Conservation (phyloP, 2,113 vertebrate species). For the Haemorhous mexicanus region DNA sequence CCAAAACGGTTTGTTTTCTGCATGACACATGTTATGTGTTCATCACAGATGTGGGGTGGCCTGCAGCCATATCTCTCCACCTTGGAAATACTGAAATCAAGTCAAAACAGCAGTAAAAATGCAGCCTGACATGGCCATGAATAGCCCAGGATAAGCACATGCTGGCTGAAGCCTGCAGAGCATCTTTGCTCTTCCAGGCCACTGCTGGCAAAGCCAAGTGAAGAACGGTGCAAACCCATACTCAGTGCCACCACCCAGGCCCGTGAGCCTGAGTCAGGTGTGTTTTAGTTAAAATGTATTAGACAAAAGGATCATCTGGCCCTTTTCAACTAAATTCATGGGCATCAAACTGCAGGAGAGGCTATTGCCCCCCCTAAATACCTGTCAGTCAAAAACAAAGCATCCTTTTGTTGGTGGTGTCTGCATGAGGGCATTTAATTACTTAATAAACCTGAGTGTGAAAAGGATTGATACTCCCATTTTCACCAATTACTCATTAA, state of each 20-base stretch:
- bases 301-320: neutral
- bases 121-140: neutral
- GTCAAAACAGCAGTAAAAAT: neutral
- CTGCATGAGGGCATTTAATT: neutral
- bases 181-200: neutral
- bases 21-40: neutral
- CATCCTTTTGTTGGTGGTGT: neutral
- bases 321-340: neutral
- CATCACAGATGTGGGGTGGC: rapidly evolving
- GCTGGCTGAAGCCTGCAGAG: neutral
- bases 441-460: neutral
- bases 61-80: neutral
- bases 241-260: neutral
- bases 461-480: neutral
- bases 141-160: neutral
- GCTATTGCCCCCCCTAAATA: neutral
- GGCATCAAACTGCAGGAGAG: neutral
- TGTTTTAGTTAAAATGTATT: neutral
- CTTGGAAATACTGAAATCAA: neutral
- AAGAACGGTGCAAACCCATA: neutral
- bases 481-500: neutral
- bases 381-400: neutral
- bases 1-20: neutral
- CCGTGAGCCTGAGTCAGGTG: neutral
- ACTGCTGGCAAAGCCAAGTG: neutral